Evolutionary conservation across 2,797 vertebrate genomes (phyloP).

Genomic region (Amniataba percoides): DNA sequence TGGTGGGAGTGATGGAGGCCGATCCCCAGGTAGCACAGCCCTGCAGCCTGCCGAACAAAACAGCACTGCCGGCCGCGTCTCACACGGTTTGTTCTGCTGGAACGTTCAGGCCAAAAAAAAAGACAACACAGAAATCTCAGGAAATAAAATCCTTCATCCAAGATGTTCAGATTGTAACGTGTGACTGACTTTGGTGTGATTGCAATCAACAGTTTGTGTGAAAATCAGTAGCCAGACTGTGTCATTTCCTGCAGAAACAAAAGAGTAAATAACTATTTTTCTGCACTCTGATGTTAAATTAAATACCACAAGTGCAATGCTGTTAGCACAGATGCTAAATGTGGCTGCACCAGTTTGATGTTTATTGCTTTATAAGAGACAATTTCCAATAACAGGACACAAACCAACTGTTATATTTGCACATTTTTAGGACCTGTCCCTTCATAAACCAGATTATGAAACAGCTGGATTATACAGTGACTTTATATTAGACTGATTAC

Average conservation of each 20-base stretch:
- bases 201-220: neutral
- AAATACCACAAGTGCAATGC: neutral
- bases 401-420: neutral
- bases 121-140: neutral
- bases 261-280: neutral
- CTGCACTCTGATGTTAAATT: neutral
- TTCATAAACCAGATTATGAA: neutral
- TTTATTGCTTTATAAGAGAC: neutral
- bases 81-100: neutral
- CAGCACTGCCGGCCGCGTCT: neutral
- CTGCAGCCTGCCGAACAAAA: neutral
- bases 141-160: neutral
- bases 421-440: neutral
- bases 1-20: neutral
- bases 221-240: too few species aligned
- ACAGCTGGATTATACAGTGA: neutral
- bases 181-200: neutral
- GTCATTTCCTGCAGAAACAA: too few species aligned
- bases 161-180: neutral
- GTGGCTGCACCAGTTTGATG: too few species aligned
- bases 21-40: neutral
- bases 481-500: neutral
- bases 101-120: neutral
- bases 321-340: neutral
- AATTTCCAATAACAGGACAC: neutral